Evolutionary conservation across 1,140 invertebrate species (phyloP), one percentile per base, ranked within the genome.

Genomic region (Drosophila pachea): DNA sequence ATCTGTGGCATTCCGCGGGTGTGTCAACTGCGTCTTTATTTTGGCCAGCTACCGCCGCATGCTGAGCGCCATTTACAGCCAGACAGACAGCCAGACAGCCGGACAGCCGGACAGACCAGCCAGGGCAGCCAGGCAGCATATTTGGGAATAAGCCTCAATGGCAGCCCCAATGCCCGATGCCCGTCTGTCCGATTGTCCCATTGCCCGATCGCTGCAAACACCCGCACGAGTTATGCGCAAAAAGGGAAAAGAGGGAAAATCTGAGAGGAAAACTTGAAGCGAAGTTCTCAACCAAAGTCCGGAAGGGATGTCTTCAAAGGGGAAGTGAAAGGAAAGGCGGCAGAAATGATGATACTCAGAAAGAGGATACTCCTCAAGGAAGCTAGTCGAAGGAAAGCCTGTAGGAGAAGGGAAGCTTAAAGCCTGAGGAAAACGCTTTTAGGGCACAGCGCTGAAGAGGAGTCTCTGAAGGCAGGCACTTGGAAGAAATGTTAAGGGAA

Each of bases 21-120:
- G 76, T 79, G 76, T 68, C 75, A 47, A 63, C 59, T 65, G 22
- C 22, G 56, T 70, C 72, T 58, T 47, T 38, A 56, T 81, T 81
- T 73, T 81, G 63, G 73, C 49, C 67, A 58, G 53, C 53, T 53
- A 53, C 43, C 36, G 68, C 52, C 49, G 64, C 65, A 52, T 45
- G 65, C 66, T 68, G 60, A 67, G 76, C 76, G 69, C 78, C 77
- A 81, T 81, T 81, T 82, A 74, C 55, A 74, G 69, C 33, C 47
- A 53, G n/a, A 38, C 64, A 68, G 50, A 11, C 40, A 42, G n/a
- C 12, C 40, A n/a, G n/a, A 42, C 40, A 40, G 36, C 6, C 4
- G 0, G n/a, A 7, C 36, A 11, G 36, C 8, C 0, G n/a, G 36
- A 11, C 36, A 9, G 36, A 9, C 8, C 4, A 40, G 9, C 4